Percentiles rank a stretch among this genome's conserved stretches.
Evolutionary conservation across 2,797 vertebrate species (phyloP).

Genomic region (Danio choprae): DNA sequence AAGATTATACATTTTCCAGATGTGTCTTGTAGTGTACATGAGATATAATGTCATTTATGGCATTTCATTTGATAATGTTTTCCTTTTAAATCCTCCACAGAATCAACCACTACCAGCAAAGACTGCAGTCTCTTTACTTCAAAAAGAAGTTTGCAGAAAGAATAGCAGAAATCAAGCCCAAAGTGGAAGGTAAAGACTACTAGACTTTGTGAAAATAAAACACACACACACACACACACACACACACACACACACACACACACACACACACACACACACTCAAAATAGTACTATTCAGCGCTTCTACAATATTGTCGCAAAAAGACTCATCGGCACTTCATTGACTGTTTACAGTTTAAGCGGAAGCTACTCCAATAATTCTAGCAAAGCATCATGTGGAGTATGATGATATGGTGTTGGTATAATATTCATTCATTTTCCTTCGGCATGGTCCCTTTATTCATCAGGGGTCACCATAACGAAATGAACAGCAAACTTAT

Average conservation of each 20-base stretch:
- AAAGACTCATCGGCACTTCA: too few relatives aligned
- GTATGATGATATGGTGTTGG: conserved; percentile 46
- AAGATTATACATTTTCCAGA: neutral
- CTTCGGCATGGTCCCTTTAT: too few relatives aligned
- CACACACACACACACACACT: too few relatives aligned
- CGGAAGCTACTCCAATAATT: too few relatives aligned
- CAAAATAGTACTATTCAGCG: too few relatives aligned
- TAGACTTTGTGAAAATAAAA: neutral
- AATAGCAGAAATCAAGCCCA: conserved; percentile 90
- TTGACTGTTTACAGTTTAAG: too few relatives aligned
- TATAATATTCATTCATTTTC: conserved; percentile 40
- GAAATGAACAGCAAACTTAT: too few relatives aligned
- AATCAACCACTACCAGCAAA: conserved; percentile 95
- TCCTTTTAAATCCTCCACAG: conserved; percentile 67
- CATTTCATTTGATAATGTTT: neutral
- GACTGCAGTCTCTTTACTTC: conserved; percentile 90
- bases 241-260: too few relatives aligned
- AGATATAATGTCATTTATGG: neutral
- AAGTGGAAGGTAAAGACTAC: conserved; percentile 84
- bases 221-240: neutral
- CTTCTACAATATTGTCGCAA: too few relatives aligned
- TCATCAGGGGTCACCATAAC: too few relatives aligned
- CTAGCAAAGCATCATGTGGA: too few relatives aligned
- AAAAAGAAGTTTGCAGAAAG: conserved; percentile 97
- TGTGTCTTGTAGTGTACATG: neutral